These are phyloP conservation scores for Chaetodon auriga DNA, from an alignment of 2,113 vertebrate genomes.

Conservation along the genomic window DNA sequence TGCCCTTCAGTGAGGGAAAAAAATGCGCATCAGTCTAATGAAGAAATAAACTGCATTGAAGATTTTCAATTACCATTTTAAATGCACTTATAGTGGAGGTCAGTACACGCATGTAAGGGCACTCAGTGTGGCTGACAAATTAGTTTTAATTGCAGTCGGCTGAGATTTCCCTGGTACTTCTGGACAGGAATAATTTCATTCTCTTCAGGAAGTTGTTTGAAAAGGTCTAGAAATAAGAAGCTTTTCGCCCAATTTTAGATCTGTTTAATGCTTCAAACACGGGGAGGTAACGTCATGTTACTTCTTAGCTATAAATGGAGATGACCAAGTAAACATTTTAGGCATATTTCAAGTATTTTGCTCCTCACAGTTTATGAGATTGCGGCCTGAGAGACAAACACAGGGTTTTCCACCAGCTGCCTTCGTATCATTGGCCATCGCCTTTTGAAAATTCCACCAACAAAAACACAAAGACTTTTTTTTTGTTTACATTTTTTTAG, in stretches of 20 bases:
- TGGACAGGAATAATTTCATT: not conserved
- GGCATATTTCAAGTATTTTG: not conserved
- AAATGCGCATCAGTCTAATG: not conserved
- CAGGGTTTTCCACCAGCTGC: too few species aligned
- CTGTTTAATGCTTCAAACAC: not conserved
- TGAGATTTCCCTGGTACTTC: not conserved
- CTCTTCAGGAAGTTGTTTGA: not conserved
- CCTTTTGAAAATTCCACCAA: too few species aligned
- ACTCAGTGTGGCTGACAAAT: not conserved
- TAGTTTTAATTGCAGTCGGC: not conserved
- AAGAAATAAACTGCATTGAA: not conserved
- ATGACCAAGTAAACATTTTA: not conserved
- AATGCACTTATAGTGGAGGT: too few species aligned
- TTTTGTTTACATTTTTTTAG: too few species aligned
- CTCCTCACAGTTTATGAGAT: not conserved
- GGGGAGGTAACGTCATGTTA: not conserved
- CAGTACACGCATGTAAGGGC: too few species aligned
- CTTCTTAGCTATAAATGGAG: not conserved
- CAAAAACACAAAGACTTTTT: too few species aligned
- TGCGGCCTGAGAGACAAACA: not conserved
- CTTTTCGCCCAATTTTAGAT: not conserved
- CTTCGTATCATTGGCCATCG: too few species aligned
- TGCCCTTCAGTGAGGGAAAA: not conserved
- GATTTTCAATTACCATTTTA: not conserved
- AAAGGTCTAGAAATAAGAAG: not conserved